Percentiles rank a stretch among this genome's conserved stretches.
Conservation (phyloP, 2,113 vertebrate genomes). For the Sorex fumeus region DNA sequence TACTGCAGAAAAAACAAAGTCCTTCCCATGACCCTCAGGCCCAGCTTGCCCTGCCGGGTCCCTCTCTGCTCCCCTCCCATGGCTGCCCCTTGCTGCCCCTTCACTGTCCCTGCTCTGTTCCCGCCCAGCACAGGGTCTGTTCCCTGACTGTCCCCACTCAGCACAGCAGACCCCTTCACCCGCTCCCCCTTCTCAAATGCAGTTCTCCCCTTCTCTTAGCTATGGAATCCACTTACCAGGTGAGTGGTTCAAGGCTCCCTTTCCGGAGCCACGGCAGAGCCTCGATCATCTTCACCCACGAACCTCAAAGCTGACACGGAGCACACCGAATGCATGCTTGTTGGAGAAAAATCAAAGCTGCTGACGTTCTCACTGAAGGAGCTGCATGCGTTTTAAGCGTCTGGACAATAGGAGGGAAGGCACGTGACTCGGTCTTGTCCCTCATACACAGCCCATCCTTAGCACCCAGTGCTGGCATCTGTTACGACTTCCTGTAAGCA, state of each 20-base stretch:
- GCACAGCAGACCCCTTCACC: too few species aligned
- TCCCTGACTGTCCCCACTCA: neutral
- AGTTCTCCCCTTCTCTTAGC: neutral
- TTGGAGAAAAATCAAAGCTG: neutral
- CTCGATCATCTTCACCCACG: neutral
- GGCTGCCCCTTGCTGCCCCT: neutral
- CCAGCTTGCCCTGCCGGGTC: neutral
- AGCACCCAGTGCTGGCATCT: neutral
- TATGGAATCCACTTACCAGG: neutral
- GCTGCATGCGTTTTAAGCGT: neutral
- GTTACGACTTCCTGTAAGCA: neutral
- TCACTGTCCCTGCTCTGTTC: too few species aligned
- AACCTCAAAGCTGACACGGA: neutral
- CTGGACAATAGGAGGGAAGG: conserved; percentile 10
- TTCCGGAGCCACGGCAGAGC: neutral
- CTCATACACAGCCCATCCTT: neutral
- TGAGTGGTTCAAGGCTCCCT: neutral
- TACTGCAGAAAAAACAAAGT: neutral
- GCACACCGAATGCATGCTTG: neutral
- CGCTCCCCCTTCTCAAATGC: neutral
- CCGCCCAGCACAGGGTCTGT: neutral
- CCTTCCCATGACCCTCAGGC: neutral
- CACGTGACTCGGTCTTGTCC: neutral
- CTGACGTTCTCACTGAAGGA: conserved; percentile 6
- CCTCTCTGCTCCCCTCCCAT: neutral